Base-by-base conservation (phyloP, 2,888 invertebrate genomes). In the Nebria salina region DNA sequence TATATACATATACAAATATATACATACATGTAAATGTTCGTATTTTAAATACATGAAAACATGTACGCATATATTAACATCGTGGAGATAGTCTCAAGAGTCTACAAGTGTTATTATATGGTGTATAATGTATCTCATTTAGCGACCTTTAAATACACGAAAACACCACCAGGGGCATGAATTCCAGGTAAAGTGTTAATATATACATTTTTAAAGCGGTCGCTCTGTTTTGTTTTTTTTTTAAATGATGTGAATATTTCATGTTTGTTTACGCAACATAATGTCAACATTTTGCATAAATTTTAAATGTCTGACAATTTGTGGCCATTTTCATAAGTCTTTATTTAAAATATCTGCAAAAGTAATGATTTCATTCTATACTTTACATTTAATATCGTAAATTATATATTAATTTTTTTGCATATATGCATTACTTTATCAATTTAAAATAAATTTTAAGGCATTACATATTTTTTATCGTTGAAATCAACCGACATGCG, bases 201-300 rank as follows among this genome's bases (percentile, higher is more conserved):
- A 8, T 54, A 54, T 6, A 54, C 54, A 54, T 54, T 54, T 54
- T 54, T 54, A 54, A 54, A 54, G 54, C 54, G 1, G 54, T 54
- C 54, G 54, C 54, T 54, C 54, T 34, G 34, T 34, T 34, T 34
- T 34, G 34, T 34, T 34, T 2, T 2, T 5, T 1, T 4, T 13
- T 0, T 2, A 54, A 54, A 54, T 54, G 54, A 54, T 13, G 54
- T 54, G 54, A 54, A 54, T 54, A 54, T 54, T 54, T 54, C 54
- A 54, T 11, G 13, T 13, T 8, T 54, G 8, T 54, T 54, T 11
- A 54, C 54, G 6, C 11, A 54, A 54, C 54, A 13, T 54, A 54
- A 54, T 54, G 54, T 54, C 54, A 54, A 54, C 54, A 54, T 54
- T 54, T 54, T 54, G 54, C 54, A 54, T 54, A 54, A 54, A 54